Base-by-base conservation (phyloP, 2,888 invertebrate genomes). In the Byasa hedistus region DNA sequence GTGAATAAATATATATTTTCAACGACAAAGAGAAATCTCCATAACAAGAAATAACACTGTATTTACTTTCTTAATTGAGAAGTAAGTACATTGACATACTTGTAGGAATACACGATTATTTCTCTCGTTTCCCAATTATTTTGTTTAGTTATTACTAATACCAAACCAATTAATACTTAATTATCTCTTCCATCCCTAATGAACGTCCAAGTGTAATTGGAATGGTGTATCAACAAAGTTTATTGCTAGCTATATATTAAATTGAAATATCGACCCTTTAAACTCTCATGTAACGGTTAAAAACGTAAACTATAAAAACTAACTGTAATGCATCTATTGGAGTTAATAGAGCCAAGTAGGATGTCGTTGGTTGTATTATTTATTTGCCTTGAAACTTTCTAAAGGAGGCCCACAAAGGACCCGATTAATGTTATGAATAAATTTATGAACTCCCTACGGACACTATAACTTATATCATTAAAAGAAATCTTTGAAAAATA, bases 401-500 rank as follows among this genome's bases (percentile, higher is more conserved):
- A 27, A 58, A 44, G 44, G 23, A 27, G 3, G 19, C 19, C 24
- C 27, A 27, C 59, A 59, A 27, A 51, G 48, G 51, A 27, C 10
- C 48, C 48, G 51, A 59, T 59, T 19, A 59, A 54, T 36, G 56
- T 4, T 54, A 55, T n/a, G 44, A 22, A 62, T 56, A 56, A 62
- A 62, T 62, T 56, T 56, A 56, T 62, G 24, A 23, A 36, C 24
- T 24, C 55, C 44, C 17, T 44, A 22, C 55, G 36, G 32, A 23
- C 17, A 39, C 55, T 22, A 32, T 54, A 15, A 21, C 24, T 23
- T 55, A 23, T 22, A 23, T 55, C 24, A 8, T 21, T 52, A 5
- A 44, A 44, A 44, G 52, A 21, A 21, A 21, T 52, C 19, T 21
- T 8, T 52, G 3, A 52, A 52, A 52, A 21, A 8, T 3, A 10